Percentiles rank a stretch among this genome's conserved stretches.
Evolutionary conservation across 2,113 vertebrate species (phyloP).

Genomic region (Pithys albifrons): DNA sequence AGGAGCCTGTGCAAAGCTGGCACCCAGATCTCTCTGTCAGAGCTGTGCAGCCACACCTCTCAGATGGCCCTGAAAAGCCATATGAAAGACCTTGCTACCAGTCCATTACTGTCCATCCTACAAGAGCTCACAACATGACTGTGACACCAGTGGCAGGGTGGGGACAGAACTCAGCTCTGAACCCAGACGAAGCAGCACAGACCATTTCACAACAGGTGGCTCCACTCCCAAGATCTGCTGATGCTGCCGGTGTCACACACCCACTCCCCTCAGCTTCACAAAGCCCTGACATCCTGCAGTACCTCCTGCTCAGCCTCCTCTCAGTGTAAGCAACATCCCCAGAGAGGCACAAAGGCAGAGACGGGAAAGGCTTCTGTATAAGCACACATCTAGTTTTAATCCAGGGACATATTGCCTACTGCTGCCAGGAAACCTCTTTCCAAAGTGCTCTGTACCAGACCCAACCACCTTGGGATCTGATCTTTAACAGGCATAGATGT

Average conservation of each 20-base stretch:
- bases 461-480: neutral
- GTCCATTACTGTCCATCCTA: neutral
- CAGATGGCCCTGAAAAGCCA: neutral
- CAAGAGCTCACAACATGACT: neutral
- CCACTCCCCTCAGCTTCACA: neutral
- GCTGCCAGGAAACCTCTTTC: neutral
- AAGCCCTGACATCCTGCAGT: rapidly evolving
- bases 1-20: neutral
- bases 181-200: neutral
- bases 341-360: neutral
- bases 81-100: neutral
- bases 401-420: neutral
- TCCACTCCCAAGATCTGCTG: neutral
- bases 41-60: neutral
- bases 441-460: neutral
- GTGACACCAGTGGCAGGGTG: neutral
- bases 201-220: neutral
- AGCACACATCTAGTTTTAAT: neutral
- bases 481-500: neutral
- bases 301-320: neutral
- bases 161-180: neutral
- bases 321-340: neutral
- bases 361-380: neutral
- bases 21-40: neutral
- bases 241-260: neutral